These are phyloP conservation scores for Drosophila arizonae DNA, from an alignment of 1,140 invertebrate genomes.

Conservation along the genomic window DNA sequence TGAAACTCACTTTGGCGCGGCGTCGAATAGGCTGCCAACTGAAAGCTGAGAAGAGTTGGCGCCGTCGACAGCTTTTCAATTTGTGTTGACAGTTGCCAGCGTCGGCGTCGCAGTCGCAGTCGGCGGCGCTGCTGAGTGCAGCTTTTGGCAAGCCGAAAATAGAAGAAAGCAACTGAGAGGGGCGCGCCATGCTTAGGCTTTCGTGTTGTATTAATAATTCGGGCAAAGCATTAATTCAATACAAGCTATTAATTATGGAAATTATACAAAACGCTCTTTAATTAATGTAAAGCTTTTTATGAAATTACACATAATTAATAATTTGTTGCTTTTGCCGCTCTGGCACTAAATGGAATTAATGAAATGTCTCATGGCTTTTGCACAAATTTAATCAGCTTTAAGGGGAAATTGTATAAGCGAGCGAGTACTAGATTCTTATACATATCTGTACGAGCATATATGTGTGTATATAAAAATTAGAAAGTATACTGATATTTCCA, in stretches of 20 bases:
- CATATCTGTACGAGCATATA: too few relatives aligned
- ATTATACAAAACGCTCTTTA: conserved; percentile 45
- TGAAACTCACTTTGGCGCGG: conserved; percentile 34
- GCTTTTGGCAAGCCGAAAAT: conserved; percentile 14
- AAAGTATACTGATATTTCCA: background rate
- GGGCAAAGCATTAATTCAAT: conserved; percentile 53
- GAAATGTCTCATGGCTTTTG: conserved; percentile 26
- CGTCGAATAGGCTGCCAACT: conserved; percentile 31
- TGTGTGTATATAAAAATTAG: too few relatives aligned
- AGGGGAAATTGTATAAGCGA: too few relatives aligned
- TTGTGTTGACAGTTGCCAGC: conserved; percentile 31
- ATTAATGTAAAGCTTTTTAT: conserved; percentile 36
- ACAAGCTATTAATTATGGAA: conserved; percentile 36
- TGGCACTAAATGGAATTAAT: conserved; percentile 44
- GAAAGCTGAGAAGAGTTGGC: conserved; percentile 33
- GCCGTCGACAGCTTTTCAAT: conserved; percentile 40
- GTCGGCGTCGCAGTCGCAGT: conserved; percentile 7
- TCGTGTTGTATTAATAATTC: conserved; percentile 32
- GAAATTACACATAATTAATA: conserved; percentile 52
- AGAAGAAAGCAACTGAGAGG: background rate
- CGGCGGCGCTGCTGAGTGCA: conserved; percentile 1
- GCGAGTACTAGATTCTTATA: too few relatives aligned
- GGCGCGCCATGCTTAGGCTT: background rate
- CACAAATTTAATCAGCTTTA: conserved; percentile 43
- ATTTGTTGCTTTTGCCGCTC: conserved; percentile 16